A percentile compares a stretch with the other conserved stretches of the same genome.
Conservation (phyloP, 2,113 vertebrate species). For the Clarias gariepinus region DNA sequence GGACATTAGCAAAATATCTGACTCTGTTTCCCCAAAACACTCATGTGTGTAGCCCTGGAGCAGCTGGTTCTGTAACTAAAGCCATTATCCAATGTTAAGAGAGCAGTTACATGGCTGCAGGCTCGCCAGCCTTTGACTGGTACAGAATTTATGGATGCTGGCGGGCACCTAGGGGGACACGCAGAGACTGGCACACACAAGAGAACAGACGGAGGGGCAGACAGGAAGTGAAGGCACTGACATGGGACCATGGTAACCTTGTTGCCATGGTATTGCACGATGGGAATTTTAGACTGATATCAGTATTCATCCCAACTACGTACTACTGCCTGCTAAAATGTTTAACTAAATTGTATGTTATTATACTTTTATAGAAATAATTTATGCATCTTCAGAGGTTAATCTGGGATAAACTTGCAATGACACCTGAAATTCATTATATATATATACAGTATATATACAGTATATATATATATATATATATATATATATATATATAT, state of each 20-base stretch:
- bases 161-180: constrained; percentile 44
- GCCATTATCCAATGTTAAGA: constrained; percentile 48
- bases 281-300: not conserved
- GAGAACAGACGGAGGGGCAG: constrained; percentile 26
- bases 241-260: constrained; percentile 34
- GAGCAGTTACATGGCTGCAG: constrained; percentile 42
- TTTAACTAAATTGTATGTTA: not conserved
- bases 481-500: too few relatives aligned
- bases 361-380: not conserved
- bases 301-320: not conserved
- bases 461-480: too few relatives aligned
- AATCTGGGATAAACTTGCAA: not conserved
- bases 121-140: constrained; percentile 46
- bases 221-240: constrained; percentile 33
- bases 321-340: not conserved
- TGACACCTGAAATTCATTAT: not conserved
- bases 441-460: too few relatives aligned
- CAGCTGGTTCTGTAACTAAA: constrained; percentile 50
- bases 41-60: constrained; percentile 9
- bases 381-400: not conserved
- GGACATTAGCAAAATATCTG: not conserved
- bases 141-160: constrained; percentile 52
- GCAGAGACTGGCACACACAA: constrained; percentile 42
- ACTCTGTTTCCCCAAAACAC: not conserved
- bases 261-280: constrained; percentile 34